Evolutionary conservation across 53 echinoderm and acorn worm genomes (phyloP).

Genomic region (Crossaster papposus): DNA sequence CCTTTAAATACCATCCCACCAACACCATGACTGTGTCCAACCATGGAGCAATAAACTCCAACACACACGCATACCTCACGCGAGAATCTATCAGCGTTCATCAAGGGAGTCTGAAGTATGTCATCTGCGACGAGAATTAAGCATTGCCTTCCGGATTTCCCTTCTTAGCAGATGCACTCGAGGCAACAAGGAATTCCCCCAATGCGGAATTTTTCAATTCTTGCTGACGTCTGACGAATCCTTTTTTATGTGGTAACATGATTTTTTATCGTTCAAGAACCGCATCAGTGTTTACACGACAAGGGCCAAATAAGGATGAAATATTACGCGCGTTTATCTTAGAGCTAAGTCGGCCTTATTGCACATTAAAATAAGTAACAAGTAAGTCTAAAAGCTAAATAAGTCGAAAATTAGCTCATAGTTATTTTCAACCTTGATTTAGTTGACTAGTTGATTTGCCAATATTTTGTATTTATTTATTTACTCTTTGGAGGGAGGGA

Average conservation of each 20-base stretch:
- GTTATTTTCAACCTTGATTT: not conserved
- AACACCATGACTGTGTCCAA: not conserved
- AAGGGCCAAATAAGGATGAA: conserved; percentile 23
- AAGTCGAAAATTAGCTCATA: not conserved
- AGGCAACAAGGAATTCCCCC: conserved; percentile 1
- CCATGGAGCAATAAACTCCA: not conserved
- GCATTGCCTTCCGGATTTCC: not conserved
- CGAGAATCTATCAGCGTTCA: not conserved
- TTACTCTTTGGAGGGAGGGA: no score
- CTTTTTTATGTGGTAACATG: not conserved
- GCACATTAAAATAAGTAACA: conserved; percentile 5
- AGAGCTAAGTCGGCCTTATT: not conserved
- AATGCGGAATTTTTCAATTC: not conserved
- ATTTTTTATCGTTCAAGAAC: not conserved
- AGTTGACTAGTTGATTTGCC: no score
- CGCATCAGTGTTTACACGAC: not conserved
- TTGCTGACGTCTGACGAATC: not conserved
- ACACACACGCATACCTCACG: not conserved
- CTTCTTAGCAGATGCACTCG: not conserved
- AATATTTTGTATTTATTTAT: no score
- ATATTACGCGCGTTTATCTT: not conserved
- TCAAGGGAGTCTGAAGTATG: conserved; percentile 9
- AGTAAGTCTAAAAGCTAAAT: no score
- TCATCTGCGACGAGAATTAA: not conserved
- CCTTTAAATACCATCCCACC: not conserved